Base-by-base conservation (phyloP, 2,888 invertebrate genomes). In the Apamea epomidion region DNA sequence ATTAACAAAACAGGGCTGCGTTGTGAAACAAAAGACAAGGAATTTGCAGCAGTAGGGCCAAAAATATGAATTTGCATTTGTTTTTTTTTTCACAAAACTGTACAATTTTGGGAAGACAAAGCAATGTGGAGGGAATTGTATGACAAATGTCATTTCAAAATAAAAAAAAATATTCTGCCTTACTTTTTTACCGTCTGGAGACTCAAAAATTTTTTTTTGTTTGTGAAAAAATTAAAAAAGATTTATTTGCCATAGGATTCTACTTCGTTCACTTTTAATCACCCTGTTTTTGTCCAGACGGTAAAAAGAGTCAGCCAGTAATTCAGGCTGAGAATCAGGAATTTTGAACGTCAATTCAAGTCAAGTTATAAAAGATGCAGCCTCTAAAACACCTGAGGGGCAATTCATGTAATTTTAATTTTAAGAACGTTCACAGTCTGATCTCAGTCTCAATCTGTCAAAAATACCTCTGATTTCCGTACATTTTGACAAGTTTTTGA, bases 1-100 rank as follows among this genome's bases (percentile, higher is more conserved):
- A 65, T 74, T 74, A 54, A 60, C 18, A 29, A 60, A 73, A 69
- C 12, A 29, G 0, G 21, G n/a, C 14, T 68, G 10, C 29, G 10
- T 42, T 25, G 25, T 32, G 14, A 74, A 58, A 75, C 64, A 67
- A 65, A 80, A 81, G 32, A 32, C 1, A 16, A 12, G 21, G 4
- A 25, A 76, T 4, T n/a, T 37, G 21, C 29, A 29, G 7, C 10
- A 83, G 37, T 67, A 37, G 0, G 16, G 51, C 1, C 18, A 58
- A 51, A 80, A 60, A n/a, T 0, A 65, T 64, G 12, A 18, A 42
- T 25, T 21, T 48, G 42, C 42, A 18, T 48, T 64, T 54, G 12
- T 62, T 37, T 37, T 37, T 42, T 18, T 71, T 82, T 51, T 18
- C 0, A 8, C 25, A 25, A 62, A 72, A 62, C 21, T 73, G 1